Evolutionary conservation across 1,140 invertebrate genomes (phyloP).

Genomic region (Zaprionus taronus): DNA sequence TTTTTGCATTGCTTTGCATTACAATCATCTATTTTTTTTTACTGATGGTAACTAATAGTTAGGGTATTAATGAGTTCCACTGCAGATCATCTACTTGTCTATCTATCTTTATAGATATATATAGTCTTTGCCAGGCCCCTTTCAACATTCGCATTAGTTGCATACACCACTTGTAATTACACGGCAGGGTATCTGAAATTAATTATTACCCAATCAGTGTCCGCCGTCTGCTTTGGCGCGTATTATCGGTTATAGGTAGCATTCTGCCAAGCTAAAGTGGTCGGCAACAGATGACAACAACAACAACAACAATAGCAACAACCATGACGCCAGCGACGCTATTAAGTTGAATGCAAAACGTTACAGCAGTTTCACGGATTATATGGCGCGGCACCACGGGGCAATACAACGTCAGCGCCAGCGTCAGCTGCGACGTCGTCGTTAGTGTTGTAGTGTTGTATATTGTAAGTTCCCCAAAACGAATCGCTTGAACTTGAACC

Average conservation of each 20-base stretch:
- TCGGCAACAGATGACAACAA: constrained; percentile 14
- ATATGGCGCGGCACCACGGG: constrained; percentile 38
- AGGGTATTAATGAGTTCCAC: too few relatives aligned
- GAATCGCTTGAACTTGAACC: constrained; percentile 45
- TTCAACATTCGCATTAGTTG: neutral
- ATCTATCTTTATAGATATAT: neutral
- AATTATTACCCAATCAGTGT: constrained; percentile 5
- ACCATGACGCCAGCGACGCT: constrained; percentile 68
- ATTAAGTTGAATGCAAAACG: constrained; percentile 57
- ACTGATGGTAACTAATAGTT: neutral
- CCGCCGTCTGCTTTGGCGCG: neutral
- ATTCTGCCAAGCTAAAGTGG: constrained; percentile 5
- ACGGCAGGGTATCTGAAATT: constrained; percentile 1
- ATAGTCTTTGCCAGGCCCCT: too few relatives aligned
- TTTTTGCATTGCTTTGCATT: too few relatives aligned
- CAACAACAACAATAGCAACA: constrained; percentile 22
- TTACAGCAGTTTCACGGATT: constrained; percentile 68
- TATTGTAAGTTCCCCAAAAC: constrained; percentile 2
- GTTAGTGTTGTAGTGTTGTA: neutral
- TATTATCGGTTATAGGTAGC: neutral
- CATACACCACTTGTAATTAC: neutral
- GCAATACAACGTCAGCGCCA: constrained; percentile 45
- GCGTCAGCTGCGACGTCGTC: constrained; percentile 43
- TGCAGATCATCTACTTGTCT: neutral
- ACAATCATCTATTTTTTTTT: too few relatives aligned